Percentiles rank a stretch among this genome's conserved stretches.
phyloP scores from a whole-genome alignment of 2,113 vertebrate species.

The Corynorhinus townsendii region DNA sequence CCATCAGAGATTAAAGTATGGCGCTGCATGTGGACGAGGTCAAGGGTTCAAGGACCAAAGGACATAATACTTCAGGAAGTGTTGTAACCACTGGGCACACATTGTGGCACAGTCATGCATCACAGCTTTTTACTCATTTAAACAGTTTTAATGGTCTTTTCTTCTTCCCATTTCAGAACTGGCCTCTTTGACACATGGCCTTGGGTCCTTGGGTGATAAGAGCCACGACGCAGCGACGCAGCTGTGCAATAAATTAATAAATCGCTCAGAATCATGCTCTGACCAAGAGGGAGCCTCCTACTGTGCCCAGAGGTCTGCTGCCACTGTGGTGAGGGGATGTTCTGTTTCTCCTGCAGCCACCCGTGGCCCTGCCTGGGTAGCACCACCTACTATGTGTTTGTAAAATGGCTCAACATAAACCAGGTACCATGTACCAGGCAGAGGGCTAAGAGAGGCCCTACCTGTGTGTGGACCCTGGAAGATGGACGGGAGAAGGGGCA shows the following conservation, averaged over 20 bases:
- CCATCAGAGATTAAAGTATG: rapidly evolving
- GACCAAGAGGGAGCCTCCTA: rapidly evolving
- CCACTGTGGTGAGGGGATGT: rapidly evolving
- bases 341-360: rapidly evolving
- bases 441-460: rapidly evolving
- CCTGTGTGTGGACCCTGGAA: background rate
- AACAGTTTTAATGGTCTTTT: rapidly evolving
- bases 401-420: background rate
- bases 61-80: rapidly evolving
- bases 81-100: rapidly evolving
- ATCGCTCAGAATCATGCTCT: background rate
- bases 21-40: rapidly evolving
- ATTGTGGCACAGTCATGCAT: rapidly evolving
- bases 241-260: background rate
- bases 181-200: background rate
- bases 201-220: background rate
- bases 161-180: background rate
- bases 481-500: background rate
- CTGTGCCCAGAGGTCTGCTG: rapidly evolving
- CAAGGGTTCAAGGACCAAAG: rapidly evolving
- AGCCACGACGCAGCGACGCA: rapidly evolving
- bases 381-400: background rate
- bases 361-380: rapidly evolving
- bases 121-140: rapidly evolving
- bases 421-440: rapidly evolving